Evolutionary conservation across 1,140 invertebrate genomes (phyloP).

Genomic region (Cheumatopsyche charites): DNA sequence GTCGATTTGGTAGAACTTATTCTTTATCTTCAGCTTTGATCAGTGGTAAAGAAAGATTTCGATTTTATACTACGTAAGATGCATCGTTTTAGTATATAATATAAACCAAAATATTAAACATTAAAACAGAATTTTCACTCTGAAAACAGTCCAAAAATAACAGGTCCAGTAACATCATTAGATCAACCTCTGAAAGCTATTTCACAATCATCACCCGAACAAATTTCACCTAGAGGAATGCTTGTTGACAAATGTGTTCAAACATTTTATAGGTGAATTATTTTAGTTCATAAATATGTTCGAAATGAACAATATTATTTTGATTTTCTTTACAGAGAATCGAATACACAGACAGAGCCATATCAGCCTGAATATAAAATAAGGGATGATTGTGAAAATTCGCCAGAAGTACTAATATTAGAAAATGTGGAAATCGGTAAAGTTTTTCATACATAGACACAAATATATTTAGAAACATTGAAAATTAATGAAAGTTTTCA

Average conservation of each 20-base stretch:
- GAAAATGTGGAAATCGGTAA: constrained; percentile 31
- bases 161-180: not conserved
- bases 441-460: not conserved
- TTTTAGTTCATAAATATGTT: not conserved
- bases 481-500: constrained; percentile 2
- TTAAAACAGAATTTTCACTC: not conserved
- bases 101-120: not conserved
- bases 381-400: constrained; percentile 18
- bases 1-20: not conserved
- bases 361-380: constrained; percentile 35
- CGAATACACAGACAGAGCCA: constrained; percentile 27
- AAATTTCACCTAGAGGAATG: constrained; percentile 26
- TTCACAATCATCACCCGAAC: constrained; percentile 10
- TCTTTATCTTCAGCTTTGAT: not conserved
- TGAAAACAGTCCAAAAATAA: constrained; percentile 14
- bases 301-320: not conserved
- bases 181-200: not conserved
- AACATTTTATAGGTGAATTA: constrained; percentile 19
- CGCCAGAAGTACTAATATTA: constrained; percentile 25
- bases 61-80: constrained; percentile 26
- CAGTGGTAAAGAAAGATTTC: constrained; percentile 29
- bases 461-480: constrained; percentile 17
- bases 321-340: constrained; percentile 7
- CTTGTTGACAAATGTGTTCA: constrained; percentile 24
- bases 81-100: not conserved